Base-by-base conservation (phyloP, 1,140 invertebrate genomes). In the Stenopsyche tienmushanensis region DNA sequence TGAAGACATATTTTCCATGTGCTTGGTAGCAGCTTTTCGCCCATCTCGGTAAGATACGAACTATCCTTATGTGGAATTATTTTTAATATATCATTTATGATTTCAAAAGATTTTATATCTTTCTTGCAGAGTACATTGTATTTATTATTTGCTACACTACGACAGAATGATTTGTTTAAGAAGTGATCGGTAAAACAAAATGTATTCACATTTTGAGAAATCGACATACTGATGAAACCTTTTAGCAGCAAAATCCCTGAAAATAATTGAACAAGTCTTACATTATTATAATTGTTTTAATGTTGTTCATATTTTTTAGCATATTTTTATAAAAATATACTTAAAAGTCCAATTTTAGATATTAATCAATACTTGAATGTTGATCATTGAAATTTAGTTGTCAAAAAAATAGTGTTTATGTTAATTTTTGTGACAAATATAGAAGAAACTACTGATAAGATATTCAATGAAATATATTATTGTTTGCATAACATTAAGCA, bases 121-220 rank as follows among this genome's bases (percentile, higher is more conserved):
- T 54, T 70, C 20, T 49, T 64, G 13, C 53, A 41, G 24, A 70
- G 42, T n/a, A 64, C 21, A 49, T 70, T 70, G 13, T 44, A 64
- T 64, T 70, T 70, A 47, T 53, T 62, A 41, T 66, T 70, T 20
- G 45, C 9, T n/a, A 62, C 49, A 18, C 59, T 47, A 21, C 67
- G 59, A 41, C 50, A 60, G 18, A 59, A 63, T 34, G 59, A 52
- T 60, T 70, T 70, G 41, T 70, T 70, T 29, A 53, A 70, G 42
- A 64, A 62, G 26, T 60, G 53, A 64, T 70, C 62, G 7, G 64
- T 66, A 24, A 69, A 70, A 42, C 68, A 66, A 21, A 39, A 25
- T n/a, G 65, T 62, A 17, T 34, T 53, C 29, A 7, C 29, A 13
- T 34, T 34, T 13, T 34, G 29, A 5, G 13, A 34, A 34, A 34